Base-by-base conservation (phyloP, 2,113 vertebrate genomes). In the Trinectes maculatus region DNA sequence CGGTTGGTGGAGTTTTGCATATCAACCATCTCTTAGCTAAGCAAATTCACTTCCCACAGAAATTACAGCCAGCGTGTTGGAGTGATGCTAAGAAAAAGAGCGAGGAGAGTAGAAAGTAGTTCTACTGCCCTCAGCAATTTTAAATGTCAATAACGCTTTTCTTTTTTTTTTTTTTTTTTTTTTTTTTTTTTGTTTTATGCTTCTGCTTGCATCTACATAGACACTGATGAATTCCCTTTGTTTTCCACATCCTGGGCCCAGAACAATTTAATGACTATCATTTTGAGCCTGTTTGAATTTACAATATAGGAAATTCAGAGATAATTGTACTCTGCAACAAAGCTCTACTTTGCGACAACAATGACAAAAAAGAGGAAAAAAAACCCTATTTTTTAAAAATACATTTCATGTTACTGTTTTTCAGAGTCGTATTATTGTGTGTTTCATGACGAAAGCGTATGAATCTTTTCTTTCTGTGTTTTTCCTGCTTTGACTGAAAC, bases 21-120 rank as follows among this genome's bases (percentile, higher is more conserved):
- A n/a, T 31, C 4, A 31, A 31, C 29, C 8, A 31, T 31, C 6
- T 39, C 10, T 39, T 15, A 33, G n/a, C 56, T 76, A 36, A 72
- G 33, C 22, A 53, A 60, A 64, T 69, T 39, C 19, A 61, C 74
- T n/a, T 1, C 59, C 36, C 26, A 19, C 24, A 53, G n/a, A 51
- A 33, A 82, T 47, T 18, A 58, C 3, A 59, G 52, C 5, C 8
- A 44, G 24, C 6, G 44, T 39, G 42, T 36, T 46, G 24, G 40
- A 48, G 29, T 65, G 37, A 54, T 12, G 3, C 8, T 2, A 3
- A 34, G 46, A 37, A 44, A 43, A 21, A 36, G 22, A 29, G 47
- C 28, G 26, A 43, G 34, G 31, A 42, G 31, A 33, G 34, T 58
- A 8, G 16, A 55, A 46, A 59, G 42, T n/a, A 44, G 16, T 59